Base-by-base conservation (phyloP, 2,888 invertebrate genomes). In the Drosophila rellima region DNA sequence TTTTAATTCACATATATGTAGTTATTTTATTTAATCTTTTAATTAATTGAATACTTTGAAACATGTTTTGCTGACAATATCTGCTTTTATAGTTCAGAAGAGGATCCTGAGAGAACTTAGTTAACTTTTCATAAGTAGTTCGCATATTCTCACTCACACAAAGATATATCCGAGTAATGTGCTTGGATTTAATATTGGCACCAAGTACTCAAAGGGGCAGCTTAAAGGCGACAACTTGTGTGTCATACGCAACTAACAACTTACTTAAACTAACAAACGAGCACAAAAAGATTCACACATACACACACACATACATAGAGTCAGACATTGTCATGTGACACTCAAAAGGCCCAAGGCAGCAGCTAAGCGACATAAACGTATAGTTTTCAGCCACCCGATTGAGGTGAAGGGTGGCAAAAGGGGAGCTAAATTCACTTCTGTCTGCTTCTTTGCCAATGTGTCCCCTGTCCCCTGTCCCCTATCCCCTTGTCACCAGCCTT, bases 181-280 rank as follows among this genome's bases (percentile, higher is more conserved):
- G 55, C 29, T 31, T 50, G 50, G 52, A 56, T 74, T 86, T 78
- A 67, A 81, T 80, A 80, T 71, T 71, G 70, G 52, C 70, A 48
- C 61, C 63, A 61, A 74, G 75, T 54, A 60, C 67, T 79, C 72
- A 60, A 69, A 71, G 74, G 73, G 59, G 66, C 71, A 55, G 86
- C 86, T 82, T 74, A 72, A 78, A 78, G 83, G 86, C 81, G 89
- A 74, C 82, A 83, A 88, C 85, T 89, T 87, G 74, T 79, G 85
- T 83, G 77, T 79, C 79, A 77, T 73, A 70, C 67, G 66, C 78
- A 74, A 71, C 86, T 75, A 80, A 89, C 85, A 88, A 84, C 85
- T 89, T 85, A 87, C 82, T 87, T 75, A 81, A 82, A 63, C 72
- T 79, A 78, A 78, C 82, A 62, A 40, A 51, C 40, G 51, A 73